Evolutionary conservation across 2,888 invertebrate species (phyloP).

Genomic region (Xylocampa areola): DNA sequence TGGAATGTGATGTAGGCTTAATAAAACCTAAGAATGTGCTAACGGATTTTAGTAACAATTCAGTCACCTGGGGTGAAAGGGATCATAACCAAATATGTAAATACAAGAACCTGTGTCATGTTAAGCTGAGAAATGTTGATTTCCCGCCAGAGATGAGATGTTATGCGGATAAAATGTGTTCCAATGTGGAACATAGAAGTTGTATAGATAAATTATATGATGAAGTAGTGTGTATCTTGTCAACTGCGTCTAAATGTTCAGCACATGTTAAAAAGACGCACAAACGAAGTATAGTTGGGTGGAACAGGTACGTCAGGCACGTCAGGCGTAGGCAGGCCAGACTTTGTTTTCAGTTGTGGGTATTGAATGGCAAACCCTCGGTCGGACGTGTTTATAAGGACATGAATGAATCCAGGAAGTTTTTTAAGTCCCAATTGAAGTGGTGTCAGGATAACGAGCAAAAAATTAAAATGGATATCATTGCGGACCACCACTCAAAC

Average conservation of each 20-base stretch:
- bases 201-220: no score
- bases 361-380: constrained; percentile 1
- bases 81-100: constrained; percentile 1
- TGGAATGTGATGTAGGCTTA: neutral
- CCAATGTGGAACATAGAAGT: no score
- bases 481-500: constrained; percentile 5
- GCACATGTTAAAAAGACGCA: no score
- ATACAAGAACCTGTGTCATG: neutral
- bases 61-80: constrained; percentile 4
- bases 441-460: constrained; percentile 6
- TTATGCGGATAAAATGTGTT: no score
- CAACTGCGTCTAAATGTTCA: no score
- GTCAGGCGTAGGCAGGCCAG: neutral
- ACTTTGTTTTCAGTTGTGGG: neutral
- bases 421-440: no score
- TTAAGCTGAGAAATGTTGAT: neutral
- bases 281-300: no score
- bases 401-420: constrained; percentile 4
- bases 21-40: neutral
- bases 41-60: neutral
- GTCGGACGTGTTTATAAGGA: neutral
- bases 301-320: constrained; percentile 7
- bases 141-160: no score
- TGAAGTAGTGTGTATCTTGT: neutral
- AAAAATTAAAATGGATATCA: no score